A percentile compares a stretch with the other conserved stretches of the same genome.
Evolutionary conservation across 92 coral and sea anemone species (phyloP).

Genomic region (Epizoanthus scotinus): DNA sequence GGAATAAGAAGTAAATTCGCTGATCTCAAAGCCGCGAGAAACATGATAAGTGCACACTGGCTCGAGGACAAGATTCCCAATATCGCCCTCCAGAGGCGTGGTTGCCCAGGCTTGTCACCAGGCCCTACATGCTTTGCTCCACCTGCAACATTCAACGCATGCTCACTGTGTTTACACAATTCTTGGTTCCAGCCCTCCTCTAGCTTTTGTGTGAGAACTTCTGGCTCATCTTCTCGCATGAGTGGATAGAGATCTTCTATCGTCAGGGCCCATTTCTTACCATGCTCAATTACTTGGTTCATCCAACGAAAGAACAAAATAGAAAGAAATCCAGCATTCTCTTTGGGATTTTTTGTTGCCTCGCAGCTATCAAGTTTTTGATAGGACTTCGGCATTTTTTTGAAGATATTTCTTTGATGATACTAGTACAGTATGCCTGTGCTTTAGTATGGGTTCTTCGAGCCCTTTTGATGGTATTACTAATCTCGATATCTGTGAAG

Average conservation of each 20-base stretch:
- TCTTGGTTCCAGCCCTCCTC: conserved; percentile 40
- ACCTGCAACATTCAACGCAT: background rate
- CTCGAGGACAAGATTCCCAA: conserved; percentile 11
- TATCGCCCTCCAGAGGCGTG: conserved; percentile 28
- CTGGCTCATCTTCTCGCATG: conserved; percentile 30
- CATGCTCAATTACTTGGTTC: conserved; percentile 14
- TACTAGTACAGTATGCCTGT: no score
- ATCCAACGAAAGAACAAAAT: conserved; percentile 41
- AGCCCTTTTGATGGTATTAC: no score
- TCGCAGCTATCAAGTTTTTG: background rate
- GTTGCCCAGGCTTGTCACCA: background rate
- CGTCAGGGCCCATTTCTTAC: conserved; percentile 18
- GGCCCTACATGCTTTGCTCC: background rate
- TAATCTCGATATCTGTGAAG: no score
- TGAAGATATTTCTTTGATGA: no score
- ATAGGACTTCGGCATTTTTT: background rate
- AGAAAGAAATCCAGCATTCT: conserved; percentile 25
- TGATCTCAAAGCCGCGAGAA: conserved; percentile 26
- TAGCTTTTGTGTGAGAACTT: conserved; percentile 26
- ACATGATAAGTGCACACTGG: conserved; percentile 24
- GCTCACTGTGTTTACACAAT: background rate
- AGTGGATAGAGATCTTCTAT: conserved; percentile 15
- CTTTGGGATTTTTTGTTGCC: conserved; percentile 1
- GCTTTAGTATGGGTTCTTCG: no score
- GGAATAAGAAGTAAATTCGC: conserved; percentile 14